Evolutionary conservation across 2,797 vertebrate genomes (phyloP), one percentile per base, ranked within the genome.

Genomic region (Spea hammondii): DNA sequence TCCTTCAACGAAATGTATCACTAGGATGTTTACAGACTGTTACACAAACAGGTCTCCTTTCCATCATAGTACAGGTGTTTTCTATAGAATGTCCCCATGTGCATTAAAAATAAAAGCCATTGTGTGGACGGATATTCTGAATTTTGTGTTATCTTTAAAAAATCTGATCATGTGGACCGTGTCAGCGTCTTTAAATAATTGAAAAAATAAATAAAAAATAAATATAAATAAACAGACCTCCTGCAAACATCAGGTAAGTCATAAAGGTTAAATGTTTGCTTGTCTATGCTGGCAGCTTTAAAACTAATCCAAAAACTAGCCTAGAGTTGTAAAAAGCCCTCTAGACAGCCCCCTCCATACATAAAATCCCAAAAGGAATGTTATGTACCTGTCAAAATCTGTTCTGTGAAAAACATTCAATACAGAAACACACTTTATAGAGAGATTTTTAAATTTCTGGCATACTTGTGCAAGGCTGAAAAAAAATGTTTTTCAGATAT

Each of bases 171-270:
- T 32, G 32, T 32, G 32, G 32, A 32, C 32, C 32, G 32, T 32
- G 32, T 32, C 32, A 32, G 32, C 2, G 32, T 32, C 32, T 32
- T 32, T 32, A 1, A 32, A 32, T 32, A 32, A 32, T 32, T 32
- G 1, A 1, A 17, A 17, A 17, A 32, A 32, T 32, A 32, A 32
- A 32, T 32, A 32, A 32, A 32, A 32, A 32, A 32, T 32, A 32
- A 32, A 32, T 32, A 78, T 84, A 84, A 84, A 84, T 88, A 87
- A 88, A 87, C 83, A 88, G 49, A 17, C 13, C 55, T 86, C 67
- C 72, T 84, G 78, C 79, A 85, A 83, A 77, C 83, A 74, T 1
- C 66, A 87, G 82, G 82, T 85, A 81, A 86, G 79, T 53, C 4
- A 84, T 66, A 85, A 84, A 78, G 78, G 72, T 84, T 83, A 84